Conservation (phyloP, 2,113 vertebrate species). For the Garra rufa region DNA sequence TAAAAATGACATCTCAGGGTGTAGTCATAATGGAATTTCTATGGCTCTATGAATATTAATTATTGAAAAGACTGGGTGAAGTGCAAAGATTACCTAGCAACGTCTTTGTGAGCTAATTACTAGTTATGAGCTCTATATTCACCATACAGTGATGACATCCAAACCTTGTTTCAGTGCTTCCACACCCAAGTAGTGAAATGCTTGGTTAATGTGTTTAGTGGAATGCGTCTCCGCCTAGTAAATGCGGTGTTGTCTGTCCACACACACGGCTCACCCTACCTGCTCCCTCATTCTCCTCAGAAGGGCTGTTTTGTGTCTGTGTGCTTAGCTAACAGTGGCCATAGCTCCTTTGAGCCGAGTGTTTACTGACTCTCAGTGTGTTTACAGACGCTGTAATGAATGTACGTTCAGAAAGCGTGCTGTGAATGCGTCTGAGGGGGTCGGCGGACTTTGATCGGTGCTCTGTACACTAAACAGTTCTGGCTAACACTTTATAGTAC, state of each 20-base stretch:
- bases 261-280: background rate
- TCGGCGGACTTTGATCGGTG: background rate
- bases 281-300: slow-evolving; percentile 12
- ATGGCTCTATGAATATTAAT: background rate
- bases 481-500: slow-evolving; percentile 8
- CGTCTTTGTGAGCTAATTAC: background rate
- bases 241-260: background rate
- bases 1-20: background rate
- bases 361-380: slow-evolving; percentile 39
- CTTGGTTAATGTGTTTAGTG: slow-evolving; percentile 17
- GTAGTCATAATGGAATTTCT: background rate
- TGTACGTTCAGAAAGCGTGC: slow-evolving; percentile 21
- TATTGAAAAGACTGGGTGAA: background rate
- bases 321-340: slow-evolving; percentile 35
- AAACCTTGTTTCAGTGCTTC: background rate
- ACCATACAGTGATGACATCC: background rate
- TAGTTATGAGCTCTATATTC: background rate
- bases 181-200: slow-evolving; percentile 5
- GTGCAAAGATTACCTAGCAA: background rate
- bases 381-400: slow-evolving; percentile 37
- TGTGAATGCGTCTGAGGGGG: background rate
- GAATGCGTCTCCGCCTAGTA: background rate
- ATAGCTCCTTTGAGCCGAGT: slow-evolving; percentile 28
- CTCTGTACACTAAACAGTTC: background rate
- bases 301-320: slow-evolving; percentile 22